Evolutionary conservation across 2,797 vertebrate genomes (phyloP).

Genomic region (Gymnoscopelus microlampas): DNA sequence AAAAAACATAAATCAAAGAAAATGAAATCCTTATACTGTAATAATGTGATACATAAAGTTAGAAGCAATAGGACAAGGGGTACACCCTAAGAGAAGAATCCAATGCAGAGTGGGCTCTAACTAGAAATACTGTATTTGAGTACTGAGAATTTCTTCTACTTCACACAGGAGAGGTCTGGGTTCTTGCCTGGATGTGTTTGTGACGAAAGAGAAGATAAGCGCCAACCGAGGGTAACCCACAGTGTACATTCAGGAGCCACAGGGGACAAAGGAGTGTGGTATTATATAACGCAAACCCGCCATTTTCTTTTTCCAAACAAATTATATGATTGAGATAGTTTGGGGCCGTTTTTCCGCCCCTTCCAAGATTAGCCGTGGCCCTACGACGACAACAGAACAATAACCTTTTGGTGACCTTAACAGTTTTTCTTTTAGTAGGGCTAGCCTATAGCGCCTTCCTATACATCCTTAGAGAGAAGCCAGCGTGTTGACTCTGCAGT

Average conservation of each 20-base stretch:
- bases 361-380: slow-evolving; percentile 17
- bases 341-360: slow-evolving; percentile 15
- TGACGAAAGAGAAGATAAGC: not conserved
- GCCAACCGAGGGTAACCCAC: not conserved
- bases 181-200: not conserved
- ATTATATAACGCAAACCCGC: slow-evolving; percentile 9
- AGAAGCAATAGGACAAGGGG: no score
- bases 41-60: no score
- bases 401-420: slow-evolving; percentile 42
- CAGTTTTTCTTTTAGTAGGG: not conserved
- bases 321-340: slow-evolving; percentile 18
- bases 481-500: slow-evolving; percentile 7
- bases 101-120: no score
- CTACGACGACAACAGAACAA: not conserved
- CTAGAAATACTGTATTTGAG: no score
- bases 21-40: no score
- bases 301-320: slow-evolving; percentile 4
- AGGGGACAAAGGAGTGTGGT: not conserved
- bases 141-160: no score
- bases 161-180: not conserved
- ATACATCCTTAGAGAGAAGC: slow-evolving; percentile 29
- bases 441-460: no score
- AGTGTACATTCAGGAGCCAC: slow-evolving; percentile 1
- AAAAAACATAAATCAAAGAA: no score
- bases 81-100: no score